Conservation (phyloP, 2,113 vertebrate genomes). For the Melierax canorus region DNA sequence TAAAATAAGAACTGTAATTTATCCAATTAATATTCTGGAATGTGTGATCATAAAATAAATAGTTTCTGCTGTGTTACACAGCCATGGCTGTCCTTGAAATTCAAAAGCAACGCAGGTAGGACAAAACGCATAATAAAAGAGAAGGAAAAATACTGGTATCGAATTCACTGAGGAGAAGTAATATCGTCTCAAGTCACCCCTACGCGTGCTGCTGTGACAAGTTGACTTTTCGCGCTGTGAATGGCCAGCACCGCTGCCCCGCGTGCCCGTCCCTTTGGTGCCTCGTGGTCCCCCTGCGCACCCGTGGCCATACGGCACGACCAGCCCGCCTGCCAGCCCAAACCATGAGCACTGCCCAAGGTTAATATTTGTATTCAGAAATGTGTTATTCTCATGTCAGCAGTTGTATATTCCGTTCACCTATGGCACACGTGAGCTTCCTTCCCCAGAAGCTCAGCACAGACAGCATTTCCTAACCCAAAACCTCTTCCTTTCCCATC, state of each 20-base stretch:
- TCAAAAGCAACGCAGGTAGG: background rate
- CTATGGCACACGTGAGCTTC: rapidly evolving
- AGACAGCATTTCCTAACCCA: background rate
- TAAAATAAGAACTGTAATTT: background rate
- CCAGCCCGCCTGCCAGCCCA: background rate
- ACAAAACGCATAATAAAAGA: rapidly evolving
- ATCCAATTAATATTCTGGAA: background rate
- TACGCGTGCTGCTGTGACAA: rapidly evolving
- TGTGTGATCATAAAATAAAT: background rate
- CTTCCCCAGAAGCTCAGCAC: background rate
- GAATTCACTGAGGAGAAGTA: background rate
- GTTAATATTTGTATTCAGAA: background rate
- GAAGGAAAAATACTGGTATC: background rate
- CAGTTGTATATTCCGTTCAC: background rate
- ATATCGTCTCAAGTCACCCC: rapidly evolving
- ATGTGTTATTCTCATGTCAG: background rate
- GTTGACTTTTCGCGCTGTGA: background rate
- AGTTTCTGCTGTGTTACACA: background rate
- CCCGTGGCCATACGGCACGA: rapidly evolving
- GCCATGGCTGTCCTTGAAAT: background rate
- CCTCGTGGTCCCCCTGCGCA: rapidly evolving
- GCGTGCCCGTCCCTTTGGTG: background rate
- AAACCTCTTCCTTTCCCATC: background rate
- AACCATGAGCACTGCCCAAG: too few relatives aligned
- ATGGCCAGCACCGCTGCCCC: rapidly evolving